These are phyloP conservation scores for Tylochromis polylepis DNA, from an alignment of 2,113 vertebrate genomes.

Conservation along the genomic window DNA sequence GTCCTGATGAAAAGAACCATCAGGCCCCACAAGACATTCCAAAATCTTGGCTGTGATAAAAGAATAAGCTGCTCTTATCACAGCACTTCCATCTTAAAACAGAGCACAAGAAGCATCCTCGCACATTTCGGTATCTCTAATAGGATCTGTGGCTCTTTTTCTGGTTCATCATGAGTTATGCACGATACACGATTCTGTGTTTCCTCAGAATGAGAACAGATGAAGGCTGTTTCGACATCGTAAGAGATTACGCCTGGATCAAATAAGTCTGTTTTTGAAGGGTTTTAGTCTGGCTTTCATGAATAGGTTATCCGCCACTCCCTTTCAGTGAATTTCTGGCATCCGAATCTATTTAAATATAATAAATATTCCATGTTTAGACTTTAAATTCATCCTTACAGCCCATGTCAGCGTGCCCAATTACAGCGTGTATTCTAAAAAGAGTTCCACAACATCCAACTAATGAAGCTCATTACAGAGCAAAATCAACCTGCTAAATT, in stretches of 20 bases:
- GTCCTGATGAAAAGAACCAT: slow-evolving; percentile 43
- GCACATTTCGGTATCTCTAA: slow-evolving; percentile 33
- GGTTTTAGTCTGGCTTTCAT: slow-evolving; percentile 7
- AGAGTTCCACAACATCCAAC: background rate
- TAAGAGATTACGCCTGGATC: slow-evolving; percentile 31
- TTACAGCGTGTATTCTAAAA: background rate
- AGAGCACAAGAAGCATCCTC: background rate
- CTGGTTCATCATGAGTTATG: slow-evolving; percentile 11
- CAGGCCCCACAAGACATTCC: background rate
- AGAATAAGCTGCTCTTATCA: slow-evolving; percentile 22
- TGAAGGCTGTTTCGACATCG: background rate
- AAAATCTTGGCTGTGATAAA: slow-evolving; percentile 35
- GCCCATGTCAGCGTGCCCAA: slow-evolving; percentile 8
- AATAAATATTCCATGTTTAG: background rate
- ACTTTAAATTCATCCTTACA: slow-evolving; percentile 1
- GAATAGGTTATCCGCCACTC: background rate
- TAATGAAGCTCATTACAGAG: slow-evolving; percentile 32
- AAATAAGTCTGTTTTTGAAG: slow-evolving; percentile 27
- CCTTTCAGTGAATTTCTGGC: background rate
- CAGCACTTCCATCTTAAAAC: slow-evolving; percentile 1
- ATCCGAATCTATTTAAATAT: background rate
- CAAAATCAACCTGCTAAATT: background rate
- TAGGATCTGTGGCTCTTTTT: slow-evolving; percentile 25
- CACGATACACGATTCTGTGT: background rate
- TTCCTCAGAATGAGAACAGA: background rate